A percentile compares a stretch with the other conserved stretches of the same genome.
phyloP scores from a whole-genome alignment of 2,888 invertebrate genomes.

The Allacma fusca region DNA sequence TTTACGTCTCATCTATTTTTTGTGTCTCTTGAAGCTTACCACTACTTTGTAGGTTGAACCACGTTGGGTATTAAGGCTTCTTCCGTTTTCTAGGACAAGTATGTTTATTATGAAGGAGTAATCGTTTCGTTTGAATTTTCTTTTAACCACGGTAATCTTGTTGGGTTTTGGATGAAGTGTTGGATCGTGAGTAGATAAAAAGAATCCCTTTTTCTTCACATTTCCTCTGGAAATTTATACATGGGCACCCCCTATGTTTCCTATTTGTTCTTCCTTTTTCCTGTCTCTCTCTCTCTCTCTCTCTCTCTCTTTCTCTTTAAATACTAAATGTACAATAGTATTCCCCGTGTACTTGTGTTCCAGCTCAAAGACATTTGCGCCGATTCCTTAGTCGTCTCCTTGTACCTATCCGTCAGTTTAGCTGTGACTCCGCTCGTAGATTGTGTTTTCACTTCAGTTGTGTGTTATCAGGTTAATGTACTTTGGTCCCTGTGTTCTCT shows the following conservation, averaged over 20 bases:
- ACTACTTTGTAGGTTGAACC: not conserved
- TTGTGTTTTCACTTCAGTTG: not conserved
- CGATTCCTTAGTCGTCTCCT: not conserved
- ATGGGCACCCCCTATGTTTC: not conserved
- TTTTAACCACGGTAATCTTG: not conserved
- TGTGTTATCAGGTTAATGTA: not conserved
- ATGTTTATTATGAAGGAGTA: constrained; percentile 3
- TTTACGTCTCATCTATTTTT: constrained; percentile 11
- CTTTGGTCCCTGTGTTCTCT: no score
- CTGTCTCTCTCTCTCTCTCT: not conserved
- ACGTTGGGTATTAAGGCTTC: not conserved
- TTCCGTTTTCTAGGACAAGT: not conserved
- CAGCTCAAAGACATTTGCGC: no score
- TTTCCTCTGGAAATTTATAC: not conserved
- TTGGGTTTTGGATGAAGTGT: constrained; percentile 12
- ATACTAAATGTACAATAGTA: not conserved
- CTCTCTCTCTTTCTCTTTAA: not conserved
- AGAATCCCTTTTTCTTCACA: not conserved
- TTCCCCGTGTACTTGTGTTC: not conserved
- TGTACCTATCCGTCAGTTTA: not conserved
- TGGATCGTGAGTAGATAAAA: constrained; percentile 12
- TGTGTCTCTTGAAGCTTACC: not conserved
- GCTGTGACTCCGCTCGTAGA: not conserved
- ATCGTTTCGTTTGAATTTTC: not conserved
- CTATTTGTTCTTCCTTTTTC: not conserved